Evolutionary conservation across 1,140 invertebrate genomes (phyloP), one percentile per base, ranked within the genome.

Genomic region (Anastrepha ludens): DNA sequence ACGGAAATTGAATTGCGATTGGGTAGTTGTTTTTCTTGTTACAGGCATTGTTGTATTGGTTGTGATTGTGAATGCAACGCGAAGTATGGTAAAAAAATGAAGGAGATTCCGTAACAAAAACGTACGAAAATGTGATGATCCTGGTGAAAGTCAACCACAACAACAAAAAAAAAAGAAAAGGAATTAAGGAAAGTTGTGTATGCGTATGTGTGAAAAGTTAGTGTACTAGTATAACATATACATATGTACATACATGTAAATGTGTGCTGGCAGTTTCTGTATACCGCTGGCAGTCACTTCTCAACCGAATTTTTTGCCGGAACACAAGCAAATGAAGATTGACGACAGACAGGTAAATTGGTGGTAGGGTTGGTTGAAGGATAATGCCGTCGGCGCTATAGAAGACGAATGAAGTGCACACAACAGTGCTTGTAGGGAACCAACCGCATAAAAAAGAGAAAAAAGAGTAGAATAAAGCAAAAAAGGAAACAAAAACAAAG

Each of bases 271-370:
- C 17, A 50, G 47, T 81, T 55, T 81, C 47, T 2, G 5, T 55
- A n/a, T 58, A 81, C 47, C 74, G 47, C n/a, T n/a, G 74, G 47
- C 47, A 81, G 44, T 55, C 44, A 81, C 74, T 55, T 81, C 20
- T 81, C 74, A 81, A 81, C 74, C 74, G 20, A 81, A 81, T 47
- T 55, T 29, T 81, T 81, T 81, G 74, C n/a, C 8, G 20, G 74
- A 55, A 81, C 44, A 47, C 44, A 55, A 55, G 74, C 74, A 81
- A 81, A 81, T 50, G 47, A 81, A 81, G 74, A 81, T 81, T 81
- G 74, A 81, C 74, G 74, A 81, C 74, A 81, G 74, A 81, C 74
- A 81, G 74, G 74, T 81, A 81, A 81, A 81, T 81, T 81, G 47
- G 47, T 47, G 74, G 74, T 55, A 55, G 47, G 74, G n/a, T 81